A percentile compares a stretch with the other conserved stretches of the same genome.
These are phyloP conservation scores for Macrobrachium rosenbergii DNA, from an alignment of 1,140 invertebrate species.

Conservation along the genomic window DNA sequence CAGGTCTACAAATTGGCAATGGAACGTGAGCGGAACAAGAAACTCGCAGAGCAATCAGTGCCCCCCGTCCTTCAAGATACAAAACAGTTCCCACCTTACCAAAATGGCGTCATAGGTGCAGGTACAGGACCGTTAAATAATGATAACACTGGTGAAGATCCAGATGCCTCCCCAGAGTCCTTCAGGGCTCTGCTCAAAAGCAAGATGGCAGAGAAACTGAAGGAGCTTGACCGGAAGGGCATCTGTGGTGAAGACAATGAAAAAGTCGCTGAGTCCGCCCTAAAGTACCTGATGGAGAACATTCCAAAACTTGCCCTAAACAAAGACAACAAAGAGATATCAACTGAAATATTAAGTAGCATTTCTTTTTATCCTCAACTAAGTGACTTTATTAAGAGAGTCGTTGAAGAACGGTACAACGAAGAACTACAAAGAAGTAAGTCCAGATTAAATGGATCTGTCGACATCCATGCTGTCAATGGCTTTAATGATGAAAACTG, in stretches of 20 bases:
- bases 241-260: constrained; percentile 31
- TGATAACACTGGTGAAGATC: constrained; percentile 60
- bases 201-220: constrained; percentile 66
- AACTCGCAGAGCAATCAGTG: constrained; percentile 70
- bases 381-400: constrained; percentile 62
- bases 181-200: constrained; percentile 67
- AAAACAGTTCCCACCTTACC: neutral
- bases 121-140: neutral
- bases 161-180: constrained; percentile 69
- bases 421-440: constrained; percentile 64
- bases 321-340: constrained; percentile 54
- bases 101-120: constrained; percentile 11
- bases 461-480: constrained; percentile 20
- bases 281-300: constrained; percentile 63
- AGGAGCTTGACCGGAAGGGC: constrained; percentile 54
- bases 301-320: constrained; percentile 63
- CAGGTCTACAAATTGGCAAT: constrained; percentile 72
- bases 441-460: constrained; percentile 48
- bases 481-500: constrained; percentile 61
- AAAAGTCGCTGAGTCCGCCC: constrained; percentile 53
- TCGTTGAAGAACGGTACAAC: constrained; percentile 59
- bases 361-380: constrained; percentile 62
- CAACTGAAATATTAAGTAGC: constrained; percentile 50
- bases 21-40: constrained; percentile 77
- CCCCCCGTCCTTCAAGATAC: constrained; percentile 42